phyloP scores from a whole-genome alignment of 2,113 vertebrate genomes.

The Reinhardtius hippoglossoides region DNA sequence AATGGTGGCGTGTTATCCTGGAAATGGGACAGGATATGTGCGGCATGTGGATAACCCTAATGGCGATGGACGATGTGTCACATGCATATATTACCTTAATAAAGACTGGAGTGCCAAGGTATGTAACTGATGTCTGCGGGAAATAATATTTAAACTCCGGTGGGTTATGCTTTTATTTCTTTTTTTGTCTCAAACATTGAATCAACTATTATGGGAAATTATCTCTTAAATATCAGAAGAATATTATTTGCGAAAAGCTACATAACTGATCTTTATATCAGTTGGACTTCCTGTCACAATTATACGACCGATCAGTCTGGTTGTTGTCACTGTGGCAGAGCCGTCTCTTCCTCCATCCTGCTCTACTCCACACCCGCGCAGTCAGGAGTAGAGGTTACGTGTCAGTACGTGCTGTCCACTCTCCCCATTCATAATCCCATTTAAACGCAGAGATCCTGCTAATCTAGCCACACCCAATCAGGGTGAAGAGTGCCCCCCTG shows the following conservation, averaged over 20 bases:
- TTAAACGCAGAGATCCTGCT: slow-evolving; percentile 49
- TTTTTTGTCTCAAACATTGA: no score
- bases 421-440: slow-evolving; percentile 50
- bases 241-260: background rate
- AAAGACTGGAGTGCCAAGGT: slow-evolving; percentile 97
- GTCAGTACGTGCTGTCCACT: slow-evolving; percentile 40
- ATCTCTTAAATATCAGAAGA: background rate
- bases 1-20: slow-evolving; percentile 98
- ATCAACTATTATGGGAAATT: background rate
- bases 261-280: slow-evolving; percentile 4
- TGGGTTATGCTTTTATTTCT: background rate
- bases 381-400: slow-evolving; percentile 9
- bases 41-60: slow-evolving; percentile 97
- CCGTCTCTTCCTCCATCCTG: background rate
- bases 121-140: slow-evolving; percentile 59
- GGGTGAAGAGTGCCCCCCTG: background rate
- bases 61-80: slow-evolving; percentile 95
- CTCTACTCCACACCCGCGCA: slow-evolving; percentile 6
- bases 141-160: background rate
- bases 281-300: slow-evolving; percentile 7
- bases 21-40: slow-evolving; percentile 94
- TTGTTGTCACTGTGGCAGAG: background rate
- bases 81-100: slow-evolving; percentile 99
- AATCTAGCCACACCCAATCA: slow-evolving; percentile 44
- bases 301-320: background rate